Evolutionary conservation across 2,113 vertebrate genomes (phyloP), one percentile per base, ranked within the genome.

Genomic region (Pelodiscus sinensis): DNA sequence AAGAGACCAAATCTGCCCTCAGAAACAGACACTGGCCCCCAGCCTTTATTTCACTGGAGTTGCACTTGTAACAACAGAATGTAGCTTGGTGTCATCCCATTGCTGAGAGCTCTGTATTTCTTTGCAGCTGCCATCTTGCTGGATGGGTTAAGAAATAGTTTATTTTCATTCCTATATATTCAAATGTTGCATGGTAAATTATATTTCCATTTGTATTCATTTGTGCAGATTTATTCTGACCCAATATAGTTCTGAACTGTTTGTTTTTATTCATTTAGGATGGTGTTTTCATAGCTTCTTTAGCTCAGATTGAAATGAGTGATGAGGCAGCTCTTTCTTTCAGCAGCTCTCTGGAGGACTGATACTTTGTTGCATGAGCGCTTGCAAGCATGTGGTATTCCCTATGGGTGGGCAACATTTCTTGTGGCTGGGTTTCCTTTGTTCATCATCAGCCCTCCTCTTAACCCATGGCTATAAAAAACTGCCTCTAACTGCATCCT

Each of bases 401-500:
- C 92, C 25, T 84, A 58, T 38, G 86, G 58, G 50, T 87, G 91
- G 92, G 89, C 29, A 84, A 80, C 80, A 91, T 89, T 89, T 84
- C 75, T 87, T 83, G 57, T 0, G n/a, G 60, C 90, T 96, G 83
- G 54, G 51, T 89, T 96, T 94, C 86, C 86, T 95, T 95, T 94
- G 55, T 92, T 93, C 80, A 84, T 90, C 92, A 94, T 86, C 6
- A 9, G 31, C 90, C 86, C 92, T 93, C 73, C 92, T 0, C 3
- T 94, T 97, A 97, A 97, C 96, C 60, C 75, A 60, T 89, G 35
- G 68, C 89, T 90, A 52, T 91, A 52, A 0, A 0, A 96, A 96
- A 96, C 95, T 62, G 65, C 94, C 91, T 92, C 95, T 97, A 97
- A 97, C 92, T 93, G 78, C 96, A 96, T 97, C 93, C 92, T 89